Percentiles rank a stretch among this genome's conserved stretches.
These are phyloP conservation scores for Zygaena filipendulae DNA, from an alignment of 2,888 invertebrate genomes.

Conservation along the genomic window DNA sequence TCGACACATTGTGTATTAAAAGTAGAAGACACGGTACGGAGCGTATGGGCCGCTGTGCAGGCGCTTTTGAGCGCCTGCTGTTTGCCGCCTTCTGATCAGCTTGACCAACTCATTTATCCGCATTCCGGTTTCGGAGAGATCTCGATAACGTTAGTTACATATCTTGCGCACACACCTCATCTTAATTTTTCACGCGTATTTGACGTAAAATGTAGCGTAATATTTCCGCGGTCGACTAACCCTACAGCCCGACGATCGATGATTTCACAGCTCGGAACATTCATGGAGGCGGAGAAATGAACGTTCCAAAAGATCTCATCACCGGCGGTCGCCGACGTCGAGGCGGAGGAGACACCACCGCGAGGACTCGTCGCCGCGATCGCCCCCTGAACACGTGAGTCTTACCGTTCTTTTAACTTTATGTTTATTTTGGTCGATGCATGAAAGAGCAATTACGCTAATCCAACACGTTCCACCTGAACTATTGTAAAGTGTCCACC, in stretches of 20 bases:
- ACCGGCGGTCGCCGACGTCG: slow-evolving; percentile 83
- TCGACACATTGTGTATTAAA: too few species aligned
- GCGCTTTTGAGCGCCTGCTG: slow-evolving; percentile 51
- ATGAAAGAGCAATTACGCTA: slow-evolving; percentile 34
- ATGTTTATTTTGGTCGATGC: slow-evolving; percentile 28
- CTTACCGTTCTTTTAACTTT: slow-evolving; percentile 34
- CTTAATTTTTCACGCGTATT: slow-evolving; percentile 32
- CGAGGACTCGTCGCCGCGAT: slow-evolving; percentile 56
- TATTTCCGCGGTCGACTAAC: slow-evolving; percentile 48
- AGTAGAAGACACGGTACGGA: too few species aligned
- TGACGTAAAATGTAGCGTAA: slow-evolving; percentile 15
- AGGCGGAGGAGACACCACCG: slow-evolving; percentile 77
- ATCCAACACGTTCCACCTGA: too few species aligned
- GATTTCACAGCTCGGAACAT: slow-evolving; percentile 79
- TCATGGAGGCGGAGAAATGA: slow-evolving; percentile 83
- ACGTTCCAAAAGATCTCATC: slow-evolving; percentile 86
- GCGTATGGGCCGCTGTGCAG: slow-evolving; percentile 39
- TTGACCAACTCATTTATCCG: slow-evolving; percentile 42
- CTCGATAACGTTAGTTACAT: slow-evolving; percentile 43
- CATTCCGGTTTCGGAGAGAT: slow-evolving; percentile 36
- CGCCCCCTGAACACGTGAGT: slow-evolving; percentile 63
- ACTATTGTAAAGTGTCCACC: slow-evolving; percentile 48
- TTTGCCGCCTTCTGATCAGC: slow-evolving; percentile 43
- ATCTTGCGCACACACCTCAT: slow-evolving; percentile 36
- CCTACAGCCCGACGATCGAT: slow-evolving; percentile 65